Base-by-base conservation (phyloP, 2,113 vertebrate species). In the Geococcyx californianus region DNA sequence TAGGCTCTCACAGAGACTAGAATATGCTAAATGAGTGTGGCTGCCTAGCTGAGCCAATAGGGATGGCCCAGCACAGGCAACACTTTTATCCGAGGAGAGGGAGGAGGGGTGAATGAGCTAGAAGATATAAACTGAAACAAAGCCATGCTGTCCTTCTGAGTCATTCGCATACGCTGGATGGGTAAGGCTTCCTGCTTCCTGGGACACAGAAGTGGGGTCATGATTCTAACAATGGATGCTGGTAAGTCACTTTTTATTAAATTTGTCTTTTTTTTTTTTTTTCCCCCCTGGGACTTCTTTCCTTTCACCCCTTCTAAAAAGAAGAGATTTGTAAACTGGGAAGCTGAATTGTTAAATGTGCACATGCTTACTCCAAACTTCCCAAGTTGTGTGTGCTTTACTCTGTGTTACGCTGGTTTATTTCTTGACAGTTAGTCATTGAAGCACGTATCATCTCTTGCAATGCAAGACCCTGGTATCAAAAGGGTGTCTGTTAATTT, bases 101-200 rank as follows among this genome's bases (percentile, higher is more conserved):
- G 96, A 97, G 97, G 96, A 97, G 96, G 97, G 91, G 95, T 93
- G 94, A 86, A 87, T 64, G 86, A 96, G 93, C 94, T 79, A 55
- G 84, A 74, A 97, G 96, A 97, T 97, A 97, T 95, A 97, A 97
- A 95, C 96, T 95, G 95, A 96, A 94, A 97, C 96, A 97, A 96
- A 97, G 97, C 97, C 88, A 94, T 89, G 94, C 96, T 96, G 90
- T 96, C 94, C 80, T 94, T 83, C 87, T 96, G 96, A 96, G 95
- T 96, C 91, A 92, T 95, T 97, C 91, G 36, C 94, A 79, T 25
- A n/a, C 79, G 81, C 93, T 95, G 96, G 96, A 96, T 96, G 95
- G 96, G 87, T 94, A 97, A 94, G 95, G 93, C 94, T 97, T 96
- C 95, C 93, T 96, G 96, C 96, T 94, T 89, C 75, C 95, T 86